Evolutionary conservation across 1,140 invertebrate genomes (phyloP).

Genomic region (Nilaparvata lugens): DNA sequence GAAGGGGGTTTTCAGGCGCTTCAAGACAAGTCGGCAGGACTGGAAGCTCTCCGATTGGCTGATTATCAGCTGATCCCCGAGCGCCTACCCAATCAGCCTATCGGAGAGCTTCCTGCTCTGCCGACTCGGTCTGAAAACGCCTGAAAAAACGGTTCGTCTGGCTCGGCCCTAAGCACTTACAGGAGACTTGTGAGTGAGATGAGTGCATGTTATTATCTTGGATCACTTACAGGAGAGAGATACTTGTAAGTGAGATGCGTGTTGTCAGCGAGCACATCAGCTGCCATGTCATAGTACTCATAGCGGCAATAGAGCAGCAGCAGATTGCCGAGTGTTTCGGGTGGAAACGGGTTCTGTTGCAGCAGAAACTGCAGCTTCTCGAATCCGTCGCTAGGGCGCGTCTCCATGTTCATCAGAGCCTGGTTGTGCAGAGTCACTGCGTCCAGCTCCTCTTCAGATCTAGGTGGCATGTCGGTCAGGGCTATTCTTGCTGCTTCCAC

Average conservation of each 20-base stretch:
- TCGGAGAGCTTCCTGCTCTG: no score
- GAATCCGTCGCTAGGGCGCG: conserved; percentile 85
- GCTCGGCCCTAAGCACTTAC: no score
- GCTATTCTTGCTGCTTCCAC: conserved; percentile 87
- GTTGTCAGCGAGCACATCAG: conserved; percentile 96
- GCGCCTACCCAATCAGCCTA: no score
- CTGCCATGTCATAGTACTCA: conserved; percentile 95
- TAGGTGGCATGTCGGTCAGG: conserved; percentile 93
- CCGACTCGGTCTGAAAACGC: no score
- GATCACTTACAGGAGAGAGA: conserved; percentile 64
- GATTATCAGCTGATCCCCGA: no score
- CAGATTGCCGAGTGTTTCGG: conserved; percentile 96
- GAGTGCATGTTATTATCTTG: no score
- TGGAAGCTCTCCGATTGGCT: no score
- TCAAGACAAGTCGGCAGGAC: no score
- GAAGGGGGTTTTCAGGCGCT: no score
- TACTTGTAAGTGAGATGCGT: conserved; percentile 95
- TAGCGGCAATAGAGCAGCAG: conserved; percentile 93
- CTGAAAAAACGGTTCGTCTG: no score
- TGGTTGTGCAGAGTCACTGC: conserved; percentile 97
- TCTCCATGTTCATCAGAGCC: conserved; percentile 90
- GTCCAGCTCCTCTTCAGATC: conserved; percentile 94
- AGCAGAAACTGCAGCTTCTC: conserved; percentile 95
- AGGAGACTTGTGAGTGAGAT: no score
- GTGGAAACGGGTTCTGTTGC: conserved; percentile 92